Evolutionary conservation across 2,797 vertebrate species (phyloP), one percentile per base, ranked within the genome.

Genomic region (Leptodactylus fallax): DNA sequence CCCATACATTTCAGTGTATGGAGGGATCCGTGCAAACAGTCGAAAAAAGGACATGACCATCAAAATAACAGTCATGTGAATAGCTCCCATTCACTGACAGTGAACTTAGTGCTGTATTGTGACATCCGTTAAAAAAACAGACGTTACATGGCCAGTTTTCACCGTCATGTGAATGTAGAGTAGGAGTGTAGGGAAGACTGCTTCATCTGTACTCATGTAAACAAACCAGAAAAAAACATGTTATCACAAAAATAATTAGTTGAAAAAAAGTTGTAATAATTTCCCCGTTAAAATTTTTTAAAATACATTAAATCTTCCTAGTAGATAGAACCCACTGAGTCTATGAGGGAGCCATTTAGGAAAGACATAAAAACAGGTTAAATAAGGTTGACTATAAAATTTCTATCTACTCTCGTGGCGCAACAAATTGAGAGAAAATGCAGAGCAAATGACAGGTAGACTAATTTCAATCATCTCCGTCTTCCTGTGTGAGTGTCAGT

Each of bases 391-490:
- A 77, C 91, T 88, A 72, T 87, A 86, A 90, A 92, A 91, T 91
- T 92, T 92, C 90, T 91, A 82, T 91, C 82, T 0, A 27, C 87
- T 87, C 63, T 90, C 55, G 1, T 1, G 21, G 69, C 87, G 87
- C 89, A 87, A 90, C 74, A 91, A 91, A 92, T 91, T 0, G 0
- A 92, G 88, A 76, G 47, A 90, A 91, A 91, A 93, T 89, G 83
- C 87, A 90, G 88, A 88, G 88, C 77, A 91, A 77, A 61, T 87
- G 90, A 92, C 90, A 72, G 86, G 90, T 91, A 45, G 77, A n/a
- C 91, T 92, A 92, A 93, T 94, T 94, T 93, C 91, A 92, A 91
- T 92, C 93, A 90, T 79, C 49, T 79, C 69, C 81, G 89, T 90
- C 90, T 25, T 65, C 91, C 87, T 90, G 77, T 92, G 85, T 90